These are phyloP conservation scores for Cervus canadensis DNA, from an alignment of 2,113 vertebrate species.

Conservation along the genomic window DNA sequence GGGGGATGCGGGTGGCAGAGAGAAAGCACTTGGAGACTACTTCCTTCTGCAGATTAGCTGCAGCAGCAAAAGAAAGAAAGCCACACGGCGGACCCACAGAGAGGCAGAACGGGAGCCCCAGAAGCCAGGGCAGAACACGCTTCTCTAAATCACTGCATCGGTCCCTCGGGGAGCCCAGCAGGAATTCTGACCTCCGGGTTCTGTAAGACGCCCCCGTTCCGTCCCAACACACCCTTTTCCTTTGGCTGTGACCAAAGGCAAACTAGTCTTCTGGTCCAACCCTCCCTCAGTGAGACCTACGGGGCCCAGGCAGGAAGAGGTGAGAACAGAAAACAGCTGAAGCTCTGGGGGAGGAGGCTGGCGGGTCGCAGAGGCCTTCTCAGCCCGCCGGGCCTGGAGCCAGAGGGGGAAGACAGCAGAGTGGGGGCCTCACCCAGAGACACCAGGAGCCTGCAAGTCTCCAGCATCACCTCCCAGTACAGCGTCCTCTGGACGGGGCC, in stretches of 20 bases:
- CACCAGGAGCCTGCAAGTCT: neutral
- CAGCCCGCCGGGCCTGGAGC: neutral
- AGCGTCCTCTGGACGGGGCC: neutral
- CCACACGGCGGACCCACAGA: neutral
- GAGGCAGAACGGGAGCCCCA: neutral
- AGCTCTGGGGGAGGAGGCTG: neutral
- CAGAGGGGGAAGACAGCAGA: neutral
- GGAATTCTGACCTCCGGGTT: neutral
- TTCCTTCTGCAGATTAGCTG: neutral
- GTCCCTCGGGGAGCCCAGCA: neutral
- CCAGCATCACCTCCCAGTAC: slow-evolving; percentile 48
- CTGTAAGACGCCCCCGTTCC: neutral
- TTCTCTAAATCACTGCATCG: accelerated
- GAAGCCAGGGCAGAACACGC: neutral
- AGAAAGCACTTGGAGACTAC: neutral
- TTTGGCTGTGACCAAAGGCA: neutral
- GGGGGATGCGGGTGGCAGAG: neutral
- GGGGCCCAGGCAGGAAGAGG: neutral
- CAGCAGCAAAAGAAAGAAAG: neutral
- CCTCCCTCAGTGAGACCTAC: neutral
- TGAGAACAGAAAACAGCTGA: neutral
- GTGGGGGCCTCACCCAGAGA: slow-evolving; percentile 14
- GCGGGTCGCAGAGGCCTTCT: neutral
- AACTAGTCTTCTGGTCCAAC: neutral
- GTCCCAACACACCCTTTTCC: neutral